Base-by-base conservation (phyloP, 2,888 invertebrate species). In the Meta bourneti region DNA sequence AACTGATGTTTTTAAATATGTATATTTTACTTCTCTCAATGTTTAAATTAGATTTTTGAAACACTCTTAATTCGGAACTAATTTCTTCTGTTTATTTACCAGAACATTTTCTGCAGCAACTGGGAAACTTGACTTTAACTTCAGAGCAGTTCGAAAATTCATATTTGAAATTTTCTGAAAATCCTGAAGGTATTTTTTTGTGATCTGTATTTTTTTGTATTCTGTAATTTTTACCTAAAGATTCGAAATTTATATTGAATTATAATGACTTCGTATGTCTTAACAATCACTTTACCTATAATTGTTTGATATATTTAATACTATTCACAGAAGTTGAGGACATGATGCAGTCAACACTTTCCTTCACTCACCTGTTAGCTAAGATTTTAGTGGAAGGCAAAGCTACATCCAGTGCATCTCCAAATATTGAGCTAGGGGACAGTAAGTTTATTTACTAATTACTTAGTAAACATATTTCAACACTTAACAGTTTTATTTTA, bases 381-480 rank as follows among this genome's bases (percentile, higher is more conserved):
- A 96, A 96, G 83, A 96, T 96, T 94, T 95, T 97, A 93, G 95
- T 97, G 80, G 96, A 97, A 94, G 97, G 97, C n/a, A 96, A 97
- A 94, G 97, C 97, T 1, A 97, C 97, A 9, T 96, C 97, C 5
- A 97, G 97, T 94, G 96, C 96, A 0, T 96, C 97, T 77, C 96
- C 97, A 51, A 97, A 94, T 80, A 94, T 95, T 90, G 95, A 95
- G 83, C 94, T 95, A 75, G 95, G 95, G 48, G 95, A 95, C 20
- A 75, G 92, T 92, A 88, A 92, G 90, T 90, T 69, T 34, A 34
- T 51, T 51, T 34, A 51, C 7, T 51, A 34, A 34, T 34, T 34
- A 34, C 34, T 9, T 70, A n/a, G 16, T 70, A 11, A 6, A n/a
- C 6, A 8, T 70, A 70, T 70, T 16, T n/a, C 16, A 16, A n/a